Evolutionary conservation across 2,888 invertebrate species (phyloP).

Genomic region (Aproaerema taeniolella): DNA sequence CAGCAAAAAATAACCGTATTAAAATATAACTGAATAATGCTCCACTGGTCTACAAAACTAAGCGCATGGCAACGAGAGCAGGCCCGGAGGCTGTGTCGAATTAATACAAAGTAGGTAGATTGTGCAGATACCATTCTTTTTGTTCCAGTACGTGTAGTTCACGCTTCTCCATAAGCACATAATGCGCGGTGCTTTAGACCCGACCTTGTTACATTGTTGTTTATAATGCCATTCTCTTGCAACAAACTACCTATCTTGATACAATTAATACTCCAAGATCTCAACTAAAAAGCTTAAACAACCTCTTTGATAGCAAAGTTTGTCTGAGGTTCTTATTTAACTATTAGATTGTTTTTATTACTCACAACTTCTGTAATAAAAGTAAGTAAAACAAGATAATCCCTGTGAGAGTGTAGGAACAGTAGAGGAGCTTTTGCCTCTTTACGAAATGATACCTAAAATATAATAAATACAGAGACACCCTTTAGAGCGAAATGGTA

Average conservation of each 20-base stretch:
- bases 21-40: conserved; percentile 67
- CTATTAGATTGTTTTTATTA: no score
- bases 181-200: conserved; percentile 14
- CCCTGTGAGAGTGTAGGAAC: no score
- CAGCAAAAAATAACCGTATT: conserved; percentile 67
- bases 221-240: conserved; percentile 7
- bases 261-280: background rate
- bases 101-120: conserved; percentile 36
- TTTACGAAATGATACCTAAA: no score
- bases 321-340: no score
- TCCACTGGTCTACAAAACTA: conserved; percentile 66
- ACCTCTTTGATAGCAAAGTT: no score
- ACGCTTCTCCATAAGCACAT: conserved; percentile 17
- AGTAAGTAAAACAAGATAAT: no score
- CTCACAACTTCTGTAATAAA: no score
- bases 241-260: background rate
- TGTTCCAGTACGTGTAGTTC: conserved; percentile 25
- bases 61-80: conserved; percentile 48
- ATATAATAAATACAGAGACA: no score
- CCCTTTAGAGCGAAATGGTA: no score
- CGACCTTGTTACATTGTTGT: conserved; percentile 14
- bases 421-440: no score
- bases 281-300: no score
- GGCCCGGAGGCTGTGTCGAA: conserved; percentile 45
- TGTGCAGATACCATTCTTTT: conserved; percentile 35